These are phyloP conservation scores for Zophobas atratus DNA, from an alignment of 1,140 invertebrate species.

Conservation along the genomic window DNA sequence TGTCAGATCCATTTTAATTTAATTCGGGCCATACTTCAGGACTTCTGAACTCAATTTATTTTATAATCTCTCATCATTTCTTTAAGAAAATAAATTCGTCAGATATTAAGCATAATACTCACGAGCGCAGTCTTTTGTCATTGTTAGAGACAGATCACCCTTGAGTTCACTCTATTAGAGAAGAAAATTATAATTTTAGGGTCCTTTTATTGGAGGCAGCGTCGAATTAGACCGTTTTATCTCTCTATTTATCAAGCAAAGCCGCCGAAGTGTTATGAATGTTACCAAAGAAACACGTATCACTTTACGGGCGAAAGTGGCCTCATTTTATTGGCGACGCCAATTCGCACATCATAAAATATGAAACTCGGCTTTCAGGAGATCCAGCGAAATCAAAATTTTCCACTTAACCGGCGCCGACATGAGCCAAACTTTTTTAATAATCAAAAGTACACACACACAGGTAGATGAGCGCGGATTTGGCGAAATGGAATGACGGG, in stretches of 20 bases:
- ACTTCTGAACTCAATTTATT: constrained; percentile 34
- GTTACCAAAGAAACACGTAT: constrained; percentile 13
- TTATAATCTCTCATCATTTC: constrained; percentile 25
- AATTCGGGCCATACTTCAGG: constrained; percentile 19
- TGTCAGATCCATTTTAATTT: constrained; percentile 29
- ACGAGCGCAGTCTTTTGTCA: not conserved
- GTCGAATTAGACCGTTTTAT: constrained; percentile 13
- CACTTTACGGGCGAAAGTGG: not conserved
- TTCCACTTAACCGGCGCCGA: not conserved
- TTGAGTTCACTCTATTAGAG: constrained; percentile 4
- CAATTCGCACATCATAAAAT: constrained; percentile 5
- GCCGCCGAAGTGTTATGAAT: constrained; percentile 17
- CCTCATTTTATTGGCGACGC: not conserved
- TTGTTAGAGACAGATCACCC: constrained; percentile 14
- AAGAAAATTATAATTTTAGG: constrained; percentile 23
- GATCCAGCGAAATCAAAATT: not conserved
- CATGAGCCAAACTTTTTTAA: not conserved
- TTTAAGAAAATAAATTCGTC: not conserved
- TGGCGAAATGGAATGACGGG: not conserved
- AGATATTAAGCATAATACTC: not conserved
- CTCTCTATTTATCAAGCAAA: constrained; percentile 24
- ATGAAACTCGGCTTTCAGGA: not conserved
- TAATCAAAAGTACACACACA: constrained; percentile 27
- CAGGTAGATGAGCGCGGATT: constrained; percentile 8
- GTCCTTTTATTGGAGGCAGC: constrained; percentile 11